Percentiles rank a stretch among this genome's conserved stretches.
These are phyloP conservation scores for Limnephilus lunatus DNA, from an alignment of 2,888 invertebrate species.

Conservation along the genomic window DNA sequence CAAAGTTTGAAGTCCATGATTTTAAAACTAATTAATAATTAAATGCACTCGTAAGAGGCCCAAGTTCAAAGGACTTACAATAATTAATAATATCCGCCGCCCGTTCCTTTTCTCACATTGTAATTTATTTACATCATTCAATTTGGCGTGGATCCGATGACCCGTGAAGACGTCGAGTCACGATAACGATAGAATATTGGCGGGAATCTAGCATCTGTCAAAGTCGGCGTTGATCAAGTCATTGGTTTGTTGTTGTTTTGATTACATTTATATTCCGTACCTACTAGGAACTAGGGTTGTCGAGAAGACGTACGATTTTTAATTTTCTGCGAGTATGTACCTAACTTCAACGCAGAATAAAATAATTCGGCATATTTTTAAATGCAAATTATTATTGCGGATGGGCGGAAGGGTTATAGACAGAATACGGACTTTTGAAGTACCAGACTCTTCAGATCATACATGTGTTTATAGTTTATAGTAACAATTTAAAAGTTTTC, in stretches of 20 bases:
- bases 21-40: neutral
- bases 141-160: neutral
- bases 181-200: constrained; percentile 14
- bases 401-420: too few species aligned
- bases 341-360: neutral
- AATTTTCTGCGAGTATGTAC: neutral
- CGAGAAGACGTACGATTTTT: neutral
- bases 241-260: constrained; percentile 22
- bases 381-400: neutral
- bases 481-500: too few species aligned
- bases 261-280: neutral
- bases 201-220: constrained; percentile 9
- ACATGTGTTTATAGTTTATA: too few species aligned
- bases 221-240: constrained; percentile 15
- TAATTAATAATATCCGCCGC: neutral
- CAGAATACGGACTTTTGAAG: too few species aligned
- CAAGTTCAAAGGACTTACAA: constrained; percentile 17
- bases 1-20: neutral
- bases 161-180: neutral
- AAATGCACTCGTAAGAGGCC: neutral
- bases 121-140: constrained; percentile 11
- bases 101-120: neutral
- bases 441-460: too few species aligned
- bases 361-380: neutral
- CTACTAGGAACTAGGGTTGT: neutral